Conservation (phyloP, 2,797 vertebrate species). For the Buceros bicornis region DNA sequence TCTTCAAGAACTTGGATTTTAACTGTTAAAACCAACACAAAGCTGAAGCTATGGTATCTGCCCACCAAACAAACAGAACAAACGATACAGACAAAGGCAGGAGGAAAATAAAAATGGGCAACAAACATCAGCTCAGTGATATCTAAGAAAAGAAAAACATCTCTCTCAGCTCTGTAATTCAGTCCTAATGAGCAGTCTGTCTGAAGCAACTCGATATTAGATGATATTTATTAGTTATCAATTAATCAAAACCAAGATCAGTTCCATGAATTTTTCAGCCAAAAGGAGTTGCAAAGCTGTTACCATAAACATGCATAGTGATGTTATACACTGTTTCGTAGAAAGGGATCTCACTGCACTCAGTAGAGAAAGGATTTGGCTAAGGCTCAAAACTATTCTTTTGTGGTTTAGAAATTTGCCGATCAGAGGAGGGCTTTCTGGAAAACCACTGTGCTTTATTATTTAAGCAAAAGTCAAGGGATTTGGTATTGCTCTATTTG, state of each 20-base stretch:
- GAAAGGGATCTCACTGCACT: not conserved
- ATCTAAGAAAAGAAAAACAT: not conserved
- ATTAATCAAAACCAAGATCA: not conserved
- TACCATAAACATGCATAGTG: not conserved
- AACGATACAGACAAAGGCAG: not conserved
- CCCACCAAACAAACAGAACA: not conserved
- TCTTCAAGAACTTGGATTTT: not conserved
- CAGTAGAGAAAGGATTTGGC: not conserved
- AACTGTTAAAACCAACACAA: not conserved
- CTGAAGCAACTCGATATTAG: slow-evolving; percentile 9
- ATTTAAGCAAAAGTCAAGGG: not conserved
- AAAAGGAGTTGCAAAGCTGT: not conserved
- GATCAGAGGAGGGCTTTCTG: not conserved
- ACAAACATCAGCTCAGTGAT: not conserved
- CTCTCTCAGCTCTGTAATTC: not conserved
- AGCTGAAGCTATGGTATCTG: not conserved
- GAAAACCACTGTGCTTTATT: not conserved
- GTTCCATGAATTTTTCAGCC: slow-evolving; percentile 4
- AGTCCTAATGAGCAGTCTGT: not conserved
- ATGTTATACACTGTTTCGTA: not conserved
- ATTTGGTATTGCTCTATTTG: not conserved
- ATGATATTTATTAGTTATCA: slow-evolving; percentile 4
- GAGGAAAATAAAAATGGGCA: not conserved
- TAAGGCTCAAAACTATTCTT: not conserved
- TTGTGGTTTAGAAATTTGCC: not conserved